Base-by-base conservation (phyloP, 2,113 vertebrate genomes). In the Delphinus delphis region DNA sequence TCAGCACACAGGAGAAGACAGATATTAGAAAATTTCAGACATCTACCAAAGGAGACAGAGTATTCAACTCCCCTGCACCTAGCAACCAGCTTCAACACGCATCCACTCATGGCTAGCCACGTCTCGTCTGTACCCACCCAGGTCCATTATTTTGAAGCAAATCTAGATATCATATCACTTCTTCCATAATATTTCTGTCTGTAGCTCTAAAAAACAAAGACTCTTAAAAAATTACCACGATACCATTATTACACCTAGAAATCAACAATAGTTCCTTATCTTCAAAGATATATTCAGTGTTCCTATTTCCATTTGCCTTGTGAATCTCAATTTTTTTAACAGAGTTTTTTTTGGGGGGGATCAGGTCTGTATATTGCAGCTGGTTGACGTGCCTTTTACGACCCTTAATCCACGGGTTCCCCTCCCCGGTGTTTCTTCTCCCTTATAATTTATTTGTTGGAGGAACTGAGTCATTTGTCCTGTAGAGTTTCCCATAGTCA, bases 61-160 rank as follows among this genome's bases (percentile, higher is more conserved):
- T 21, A 36, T 50, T 10, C n/a, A 36, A 36, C 65, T 13, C 36
- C 36, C 11, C 44, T 7, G 31, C 5, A 50, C 44, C 36, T 26
- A 21, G 10, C 23, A n/a, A 9, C 17, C 60, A n/a, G 71, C 12
- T 3, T 65, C 67, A 38, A 17, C 1, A 23, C 1, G 4, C 8
- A 20, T 65, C 14, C 67, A 6, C 41, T 77, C 3, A 0, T 1
- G 13, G 11, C 9, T 8, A 15, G 0, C 5, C 2, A 1, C 0
- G 25, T 25, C 7, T 65, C 63, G 23, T 1, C 70, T 5, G 0
- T 4, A 44, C 2, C 6, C 8, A 20, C 6, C 18, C 38, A 8
- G 1, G 2, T 15, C 60, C 8, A 4, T n/a, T 81, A 60, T 41
- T 68, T 36, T 58, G 47, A 93, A 71, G 67, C 28, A 68, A 74